Percentiles rank a stretch among this genome's conserved stretches.
phyloP scores from a whole-genome alignment of 2,888 invertebrate species.

The Operophtera brumata region DNA sequence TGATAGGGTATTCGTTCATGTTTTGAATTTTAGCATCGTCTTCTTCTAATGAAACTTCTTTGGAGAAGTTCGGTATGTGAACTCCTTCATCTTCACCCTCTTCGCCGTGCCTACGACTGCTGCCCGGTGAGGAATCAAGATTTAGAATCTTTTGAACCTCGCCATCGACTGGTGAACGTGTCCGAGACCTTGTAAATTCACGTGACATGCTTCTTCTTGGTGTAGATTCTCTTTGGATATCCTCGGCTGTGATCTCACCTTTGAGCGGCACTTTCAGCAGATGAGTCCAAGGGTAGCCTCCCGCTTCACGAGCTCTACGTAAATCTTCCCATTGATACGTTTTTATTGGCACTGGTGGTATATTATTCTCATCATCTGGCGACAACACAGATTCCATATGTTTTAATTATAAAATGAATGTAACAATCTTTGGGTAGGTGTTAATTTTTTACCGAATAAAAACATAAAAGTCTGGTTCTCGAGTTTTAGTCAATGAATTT shows the following conservation, averaged over 20 bases:
- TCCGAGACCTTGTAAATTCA: slow-evolving; percentile 70
- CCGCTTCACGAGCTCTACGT: slow-evolving; percentile 84
- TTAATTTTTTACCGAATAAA: slow-evolving; percentile 11
- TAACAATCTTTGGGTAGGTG: slow-evolving; percentile 14
- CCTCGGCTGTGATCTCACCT: slow-evolving; percentile 74
- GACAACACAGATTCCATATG: slow-evolving; percentile 80
- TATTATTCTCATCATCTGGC: slow-evolving; percentile 72
- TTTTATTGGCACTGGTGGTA: slow-evolving; percentile 86
- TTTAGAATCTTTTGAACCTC: slow-evolving; percentile 69
- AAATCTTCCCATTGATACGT: slow-evolving; percentile 92
- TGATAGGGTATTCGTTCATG: slow-evolving; percentile 45
- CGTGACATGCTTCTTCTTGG: slow-evolving; percentile 76
- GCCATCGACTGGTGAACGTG: slow-evolving; percentile 64
- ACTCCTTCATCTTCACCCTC: slow-evolving; percentile 72
- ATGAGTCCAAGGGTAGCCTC: slow-evolving; percentile 91
- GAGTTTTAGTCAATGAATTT: slow-evolving; percentile 33
- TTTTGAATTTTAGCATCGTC: slow-evolving; percentile 55
- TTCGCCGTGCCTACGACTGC: slow-evolving; percentile 72
- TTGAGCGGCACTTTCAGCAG: slow-evolving; percentile 83
- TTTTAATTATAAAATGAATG: slow-evolving; percentile 54
- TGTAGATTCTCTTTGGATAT: slow-evolving; percentile 72
- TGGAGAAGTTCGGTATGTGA: slow-evolving; percentile 76
- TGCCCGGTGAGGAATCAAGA: slow-evolving; percentile 75
- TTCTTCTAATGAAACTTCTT: slow-evolving; percentile 70
- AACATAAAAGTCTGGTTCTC: slow-evolving; percentile 18